Conservation (phyloP, 2,888 invertebrate species). For the Cantharis flavilabris region DNA sequence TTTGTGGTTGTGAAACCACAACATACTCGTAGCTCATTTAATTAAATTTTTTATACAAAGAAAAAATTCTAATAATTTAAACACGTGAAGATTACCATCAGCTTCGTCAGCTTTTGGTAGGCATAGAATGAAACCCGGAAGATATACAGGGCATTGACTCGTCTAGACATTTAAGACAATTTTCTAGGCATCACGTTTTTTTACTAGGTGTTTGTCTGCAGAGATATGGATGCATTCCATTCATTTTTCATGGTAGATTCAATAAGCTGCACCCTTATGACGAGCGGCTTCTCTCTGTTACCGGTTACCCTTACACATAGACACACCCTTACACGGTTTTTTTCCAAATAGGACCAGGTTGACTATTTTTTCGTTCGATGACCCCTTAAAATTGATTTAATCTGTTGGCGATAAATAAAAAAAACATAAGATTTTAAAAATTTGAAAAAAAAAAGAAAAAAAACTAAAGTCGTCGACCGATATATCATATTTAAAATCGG, state of each 20-base stretch:
- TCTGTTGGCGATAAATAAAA: not conserved
- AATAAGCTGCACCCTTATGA: not conserved
- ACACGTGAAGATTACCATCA: not conserved
- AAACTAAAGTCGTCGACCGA: constrained; percentile 17
- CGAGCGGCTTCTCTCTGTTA: not conserved
- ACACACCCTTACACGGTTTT: not conserved
- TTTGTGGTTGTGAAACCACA: not conserved
- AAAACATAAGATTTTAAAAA: not conserved
- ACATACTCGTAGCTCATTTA: not conserved
- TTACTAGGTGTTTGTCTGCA: too few species aligned
- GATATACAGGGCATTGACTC: not conserved
- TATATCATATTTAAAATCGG: constrained; percentile 15
- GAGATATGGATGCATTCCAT: not conserved
- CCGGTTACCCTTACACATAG: not conserved
- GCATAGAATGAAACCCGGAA: not conserved
- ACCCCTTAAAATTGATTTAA: not conserved
- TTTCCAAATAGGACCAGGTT: not conserved
- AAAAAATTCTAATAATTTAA: not conserved
- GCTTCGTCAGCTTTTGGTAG: not conserved
- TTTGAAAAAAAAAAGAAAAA: not conserved
- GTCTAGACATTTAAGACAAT: not conserved
- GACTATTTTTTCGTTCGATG: not conserved
- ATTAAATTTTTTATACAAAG: not conserved
- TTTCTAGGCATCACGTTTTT: not conserved
- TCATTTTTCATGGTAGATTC: not conserved